Evolutionary conservation across 2,888 invertebrate genomes (phyloP).

Genomic region (Drosophila eohydei): DNA sequence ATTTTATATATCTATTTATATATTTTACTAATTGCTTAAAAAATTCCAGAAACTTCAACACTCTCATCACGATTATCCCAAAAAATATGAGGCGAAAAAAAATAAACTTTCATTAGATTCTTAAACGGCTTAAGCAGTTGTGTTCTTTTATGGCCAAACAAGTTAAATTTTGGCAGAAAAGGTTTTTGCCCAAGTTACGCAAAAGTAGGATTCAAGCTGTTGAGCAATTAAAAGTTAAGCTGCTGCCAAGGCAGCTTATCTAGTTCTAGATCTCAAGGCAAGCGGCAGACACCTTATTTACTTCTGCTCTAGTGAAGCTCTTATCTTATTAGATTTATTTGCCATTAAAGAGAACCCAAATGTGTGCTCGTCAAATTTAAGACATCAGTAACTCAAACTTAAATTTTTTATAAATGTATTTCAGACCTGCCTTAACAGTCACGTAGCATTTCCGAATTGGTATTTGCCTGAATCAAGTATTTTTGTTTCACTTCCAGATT

Average conservation of each 20-base stretch:
- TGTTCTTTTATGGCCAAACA: not conserved
- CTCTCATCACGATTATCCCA: not conserved
- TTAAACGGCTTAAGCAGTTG: not conserved
- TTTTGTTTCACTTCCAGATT: slow-evolving; percentile 19
- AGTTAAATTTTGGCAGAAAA: not conserved
- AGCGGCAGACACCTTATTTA: not conserved
- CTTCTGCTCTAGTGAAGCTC: not conserved
- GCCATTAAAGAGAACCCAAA: not conserved
- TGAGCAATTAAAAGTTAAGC: not conserved
- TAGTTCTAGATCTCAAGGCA: not conserved
- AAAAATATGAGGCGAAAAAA: too few species aligned
- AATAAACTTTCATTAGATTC: not conserved
- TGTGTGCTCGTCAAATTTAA: not conserved
- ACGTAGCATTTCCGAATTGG: slow-evolving; percentile 56
- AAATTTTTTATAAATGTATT: not conserved
- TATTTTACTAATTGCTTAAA: too few species aligned
- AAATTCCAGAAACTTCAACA: not conserved
- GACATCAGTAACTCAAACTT: not conserved
- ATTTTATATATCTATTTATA: too few species aligned
- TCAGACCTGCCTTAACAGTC: slow-evolving; percentile 38
- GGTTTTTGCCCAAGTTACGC: not conserved
- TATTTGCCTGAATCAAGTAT: slow-evolving; percentile 54
- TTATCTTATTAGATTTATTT: not conserved
- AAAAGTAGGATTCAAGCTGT: not conserved
- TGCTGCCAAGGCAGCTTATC: not conserved